Evolutionary conservation across 2,888 invertebrate genomes (phyloP).

Genomic region (Metacarcinus magister): DNA sequence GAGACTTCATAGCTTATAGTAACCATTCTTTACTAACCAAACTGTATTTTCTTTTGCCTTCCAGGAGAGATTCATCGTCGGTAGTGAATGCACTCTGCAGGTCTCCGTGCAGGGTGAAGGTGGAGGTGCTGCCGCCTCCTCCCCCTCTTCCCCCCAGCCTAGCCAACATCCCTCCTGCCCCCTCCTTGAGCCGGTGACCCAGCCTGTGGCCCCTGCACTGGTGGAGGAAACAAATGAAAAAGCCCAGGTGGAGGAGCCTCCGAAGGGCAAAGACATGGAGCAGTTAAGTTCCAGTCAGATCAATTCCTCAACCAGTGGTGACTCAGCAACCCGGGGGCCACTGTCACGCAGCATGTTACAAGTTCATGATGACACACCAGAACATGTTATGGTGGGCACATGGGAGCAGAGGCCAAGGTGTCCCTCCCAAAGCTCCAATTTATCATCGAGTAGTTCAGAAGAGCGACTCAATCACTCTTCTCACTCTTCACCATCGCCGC

Average conservation of each 20-base stretch:
- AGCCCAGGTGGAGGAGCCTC: slow-evolving; percentile 76
- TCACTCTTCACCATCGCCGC: slow-evolving; percentile 69
- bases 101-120: slow-evolving; percentile 76
- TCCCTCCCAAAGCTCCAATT: slow-evolving; percentile 78
- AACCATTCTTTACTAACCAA: slow-evolving; percentile 42
- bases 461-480: slow-evolving; percentile 77
- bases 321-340: slow-evolving; percentile 42
- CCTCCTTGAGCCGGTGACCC: slow-evolving; percentile 78
- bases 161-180: slow-evolving; percentile 70
- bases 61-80: slow-evolving; percentile 57
- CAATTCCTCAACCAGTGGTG: slow-evolving; percentile 63
- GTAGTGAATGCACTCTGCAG: slow-evolving; percentile 74
- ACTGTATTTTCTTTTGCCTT: slow-evolving; percentile 18
- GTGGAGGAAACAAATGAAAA: slow-evolving; percentile 75
- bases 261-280: slow-evolving; percentile 78
- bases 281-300: slow-evolving; percentile 66
- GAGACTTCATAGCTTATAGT: background rate
- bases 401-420: slow-evolving; percentile 73
- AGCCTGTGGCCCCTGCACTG: slow-evolving; percentile 77
- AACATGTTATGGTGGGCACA: slow-evolving; percentile 28
- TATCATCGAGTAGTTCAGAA: slow-evolving; percentile 81
- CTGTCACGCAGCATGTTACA: slow-evolving; percentile 67
- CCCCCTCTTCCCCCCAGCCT: slow-evolving; percentile 71
- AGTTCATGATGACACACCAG: slow-evolving; percentile 61
- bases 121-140: slow-evolving; percentile 76